These are phyloP conservation scores for Pemphredon lugubris DNA, from an alignment of 2,888 invertebrate genomes.

Conservation along the genomic window DNA sequence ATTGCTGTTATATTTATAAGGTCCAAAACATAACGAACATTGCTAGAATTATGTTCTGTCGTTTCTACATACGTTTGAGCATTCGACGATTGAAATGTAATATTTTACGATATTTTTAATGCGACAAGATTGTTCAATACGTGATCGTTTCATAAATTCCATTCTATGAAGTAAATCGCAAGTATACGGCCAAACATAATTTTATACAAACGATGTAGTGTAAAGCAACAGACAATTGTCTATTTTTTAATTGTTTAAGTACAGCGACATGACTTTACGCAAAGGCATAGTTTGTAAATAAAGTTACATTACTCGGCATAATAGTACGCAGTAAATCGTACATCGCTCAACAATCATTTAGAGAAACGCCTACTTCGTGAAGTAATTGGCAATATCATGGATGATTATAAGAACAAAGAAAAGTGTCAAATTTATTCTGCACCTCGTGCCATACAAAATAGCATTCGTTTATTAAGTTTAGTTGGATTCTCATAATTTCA, in stretches of 20 bases:
- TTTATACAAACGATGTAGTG: slow-evolving; percentile 27
- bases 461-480: slow-evolving; percentile 46
- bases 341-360: slow-evolving; percentile 17
- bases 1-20: slow-evolving; percentile 28
- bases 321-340: slow-evolving; percentile 23
- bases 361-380: slow-evolving; percentile 11
- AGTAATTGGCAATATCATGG: slow-evolving; percentile 49
- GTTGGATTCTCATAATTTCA: slow-evolving; percentile 40
- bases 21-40: slow-evolving; percentile 13
- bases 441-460: slow-evolving; percentile 60
- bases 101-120: slow-evolving; percentile 12
- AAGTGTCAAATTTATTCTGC: slow-evolving; percentile 45
- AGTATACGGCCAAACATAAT: slow-evolving; percentile 13
- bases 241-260: slow-evolving; percentile 30
- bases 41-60: slow-evolving; percentile 17
- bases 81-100: slow-evolving; percentile 17
- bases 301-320: slow-evolving; percentile 28
- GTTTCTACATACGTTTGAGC: neutral
- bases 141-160: slow-evolving; percentile 20
- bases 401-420: too few species aligned
- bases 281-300: slow-evolving; percentile 36
- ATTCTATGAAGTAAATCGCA: slow-evolving; percentile 5
- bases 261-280: slow-evolving; percentile 8
- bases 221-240: slow-evolving; percentile 14
- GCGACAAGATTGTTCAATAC: slow-evolving; percentile 34